Evolutionary conservation across 2,797 vertebrate species (phyloP).

Genomic region (Hylomyscus alleni): DNA sequence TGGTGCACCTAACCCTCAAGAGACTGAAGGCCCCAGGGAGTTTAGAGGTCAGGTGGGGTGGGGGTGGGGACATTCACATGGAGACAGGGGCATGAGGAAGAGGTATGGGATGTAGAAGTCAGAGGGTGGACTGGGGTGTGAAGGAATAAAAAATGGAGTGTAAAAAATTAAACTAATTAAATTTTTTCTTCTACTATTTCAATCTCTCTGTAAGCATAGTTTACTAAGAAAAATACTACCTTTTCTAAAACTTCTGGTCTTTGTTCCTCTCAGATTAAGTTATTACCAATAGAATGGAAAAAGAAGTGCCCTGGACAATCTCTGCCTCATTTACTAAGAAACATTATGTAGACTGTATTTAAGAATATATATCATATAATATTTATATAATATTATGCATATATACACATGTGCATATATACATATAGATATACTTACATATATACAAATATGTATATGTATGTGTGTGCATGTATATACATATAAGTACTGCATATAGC

Average conservation of each 20-base stretch:
- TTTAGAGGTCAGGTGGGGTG: too few relatives aligned
- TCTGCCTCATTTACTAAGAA: conserved; percentile 25
- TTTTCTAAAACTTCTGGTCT: conserved; percentile 41
- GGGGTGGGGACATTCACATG: too few relatives aligned
- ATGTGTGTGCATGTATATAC: background rate
- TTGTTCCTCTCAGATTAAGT: background rate
- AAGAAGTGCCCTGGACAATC: background rate
- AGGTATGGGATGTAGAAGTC: too few relatives aligned
- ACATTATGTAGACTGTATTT: background rate
- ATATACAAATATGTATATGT: background rate
- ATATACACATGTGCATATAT: too few relatives aligned
- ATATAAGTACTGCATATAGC: background rate
- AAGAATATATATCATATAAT: background rate
- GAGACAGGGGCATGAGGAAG: too few relatives aligned
- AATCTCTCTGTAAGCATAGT: background rate
- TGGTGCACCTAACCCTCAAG: too few relatives aligned
- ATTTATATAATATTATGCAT: too few relatives aligned
- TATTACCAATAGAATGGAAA: background rate
- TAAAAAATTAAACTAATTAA: too few relatives aligned
- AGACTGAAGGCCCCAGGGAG: too few relatives aligned
- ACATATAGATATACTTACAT: too few relatives aligned
- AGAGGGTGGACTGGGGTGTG: too few relatives aligned
- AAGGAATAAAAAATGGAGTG: too few relatives aligned
- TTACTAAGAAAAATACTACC: background rate
- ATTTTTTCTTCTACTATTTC: background rate